Evolutionary conservation across 2,888 invertebrate genomes (phyloP).

Genomic region (Meghimatium bilineatum): DNA sequence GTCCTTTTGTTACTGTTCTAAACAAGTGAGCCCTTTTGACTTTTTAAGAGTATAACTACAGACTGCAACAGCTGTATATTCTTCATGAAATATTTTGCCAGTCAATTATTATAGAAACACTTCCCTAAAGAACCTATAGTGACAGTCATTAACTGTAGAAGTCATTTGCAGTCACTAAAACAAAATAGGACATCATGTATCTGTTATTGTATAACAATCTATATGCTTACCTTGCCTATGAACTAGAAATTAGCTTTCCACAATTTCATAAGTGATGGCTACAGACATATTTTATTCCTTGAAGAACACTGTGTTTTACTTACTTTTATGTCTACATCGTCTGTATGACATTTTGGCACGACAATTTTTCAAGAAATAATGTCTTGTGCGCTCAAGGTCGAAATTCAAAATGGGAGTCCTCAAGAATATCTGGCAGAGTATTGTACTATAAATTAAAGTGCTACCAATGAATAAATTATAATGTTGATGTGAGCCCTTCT

Average conservation of each 20-base stretch:
- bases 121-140: too few relatives aligned
- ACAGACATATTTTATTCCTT: neutral
- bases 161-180: too few relatives aligned
- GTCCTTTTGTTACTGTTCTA: slow-evolving; percentile 21
- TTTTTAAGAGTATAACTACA: neutral
- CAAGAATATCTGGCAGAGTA: slow-evolving; percentile 24
- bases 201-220: neutral
- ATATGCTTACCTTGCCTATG: neutral
- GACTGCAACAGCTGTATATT: neutral
- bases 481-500: slow-evolving; percentile 20
- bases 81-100: neutral
- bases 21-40: too few relatives aligned
- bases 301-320: slow-evolving; percentile 23
- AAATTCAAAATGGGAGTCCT: slow-evolving; percentile 28
- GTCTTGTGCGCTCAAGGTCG: slow-evolving; percentile 13
- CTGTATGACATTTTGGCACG: slow-evolving; percentile 41
- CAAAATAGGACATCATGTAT: neutral
- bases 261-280: neutral
- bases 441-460: neutral
- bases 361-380: slow-evolving; percentile 38
- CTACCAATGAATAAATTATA: neutral
- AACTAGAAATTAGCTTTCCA: neutral
- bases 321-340: slow-evolving; percentile 36
- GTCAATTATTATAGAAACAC: neutral
- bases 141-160: neutral